These are phyloP conservation scores for Drosophila gunungcola DNA, from an alignment of 1,140 invertebrate genomes.

Conservation along the genomic window DNA sequence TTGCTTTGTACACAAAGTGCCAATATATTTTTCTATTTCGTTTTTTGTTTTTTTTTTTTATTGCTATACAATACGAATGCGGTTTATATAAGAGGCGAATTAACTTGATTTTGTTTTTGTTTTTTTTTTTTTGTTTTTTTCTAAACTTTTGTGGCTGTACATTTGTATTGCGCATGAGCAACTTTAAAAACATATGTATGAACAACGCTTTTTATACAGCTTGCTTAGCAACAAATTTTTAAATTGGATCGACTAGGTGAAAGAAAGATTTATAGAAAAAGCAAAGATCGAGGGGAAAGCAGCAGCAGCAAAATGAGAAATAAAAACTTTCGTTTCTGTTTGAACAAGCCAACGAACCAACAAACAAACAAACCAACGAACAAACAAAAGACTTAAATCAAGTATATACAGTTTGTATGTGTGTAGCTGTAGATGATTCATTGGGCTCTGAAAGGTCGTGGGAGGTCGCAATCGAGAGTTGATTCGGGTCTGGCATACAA, in stretches of 20 bases:
- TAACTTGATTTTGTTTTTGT: slow-evolving; percentile 40
- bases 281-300: slow-evolving; percentile 17
- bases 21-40: slow-evolving; percentile 54
- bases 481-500: slow-evolving; percentile 8
- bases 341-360: slow-evolving; percentile 49
- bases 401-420: slow-evolving; percentile 29
- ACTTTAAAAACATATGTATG: slow-evolving; percentile 24
- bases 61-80: slow-evolving; percentile 55
- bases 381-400: slow-evolving; percentile 41
- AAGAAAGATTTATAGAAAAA: slow-evolving; percentile 9
- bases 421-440: slow-evolving; percentile 5
- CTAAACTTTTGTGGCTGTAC: slow-evolving; percentile 61
- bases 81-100: slow-evolving; percentile 36
- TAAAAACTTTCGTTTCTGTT: slow-evolving; percentile 40
- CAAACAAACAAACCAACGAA: slow-evolving; percentile 49
- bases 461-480: neutral
- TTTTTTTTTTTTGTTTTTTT: no score
- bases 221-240: slow-evolving; percentile 37
- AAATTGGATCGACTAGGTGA: slow-evolving; percentile 24
- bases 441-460: slow-evolving; percentile 5
- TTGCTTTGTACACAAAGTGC: slow-evolving; percentile 67
- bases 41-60: slow-evolving; percentile 46
- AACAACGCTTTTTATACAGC: slow-evolving; percentile 36
- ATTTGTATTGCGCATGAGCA: slow-evolving; percentile 42
- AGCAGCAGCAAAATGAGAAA: slow-evolving; percentile 57